Conservation (phyloP, 2,888 invertebrate species). For the Dexiosoma caninum region DNA sequence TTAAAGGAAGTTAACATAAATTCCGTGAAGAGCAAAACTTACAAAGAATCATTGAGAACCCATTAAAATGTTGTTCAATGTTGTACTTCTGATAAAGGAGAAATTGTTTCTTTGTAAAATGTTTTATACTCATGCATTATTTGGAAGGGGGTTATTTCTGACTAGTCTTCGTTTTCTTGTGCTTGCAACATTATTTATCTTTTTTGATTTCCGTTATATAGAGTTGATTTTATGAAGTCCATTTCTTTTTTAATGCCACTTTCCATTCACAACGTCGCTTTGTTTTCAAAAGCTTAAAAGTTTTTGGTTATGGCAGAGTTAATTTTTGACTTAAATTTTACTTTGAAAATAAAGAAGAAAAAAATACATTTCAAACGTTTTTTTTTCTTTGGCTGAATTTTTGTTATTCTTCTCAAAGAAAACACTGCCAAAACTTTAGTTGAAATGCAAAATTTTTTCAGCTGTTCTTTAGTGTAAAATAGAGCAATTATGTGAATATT, state of each 20-base stretch:
- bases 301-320: background rate
- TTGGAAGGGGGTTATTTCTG: background rate
- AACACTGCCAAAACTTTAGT: background rate
- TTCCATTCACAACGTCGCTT: background rate
- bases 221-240: background rate
- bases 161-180: background rate
- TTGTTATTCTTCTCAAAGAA: background rate
- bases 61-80: slow-evolving; percentile 35
- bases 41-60: slow-evolving; percentile 40
- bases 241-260: background rate
- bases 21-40: slow-evolving; percentile 28
- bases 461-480: no score
- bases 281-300: background rate
- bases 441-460: background rate
- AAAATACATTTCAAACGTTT: background rate
- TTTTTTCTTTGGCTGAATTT: background rate
- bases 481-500: no score
- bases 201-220: background rate
- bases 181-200: background rate
- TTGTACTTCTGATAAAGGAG: background rate
- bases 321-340: background rate
- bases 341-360: background rate
- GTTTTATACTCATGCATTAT: background rate
- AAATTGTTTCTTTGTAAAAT: background rate
- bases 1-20: slow-evolving; percentile 32